A percentile compares a stretch with the other conserved stretches of the same genome.
Evolutionary conservation across 2,888 invertebrate genomes (phyloP).

Genomic region (Leucania comma): DNA sequence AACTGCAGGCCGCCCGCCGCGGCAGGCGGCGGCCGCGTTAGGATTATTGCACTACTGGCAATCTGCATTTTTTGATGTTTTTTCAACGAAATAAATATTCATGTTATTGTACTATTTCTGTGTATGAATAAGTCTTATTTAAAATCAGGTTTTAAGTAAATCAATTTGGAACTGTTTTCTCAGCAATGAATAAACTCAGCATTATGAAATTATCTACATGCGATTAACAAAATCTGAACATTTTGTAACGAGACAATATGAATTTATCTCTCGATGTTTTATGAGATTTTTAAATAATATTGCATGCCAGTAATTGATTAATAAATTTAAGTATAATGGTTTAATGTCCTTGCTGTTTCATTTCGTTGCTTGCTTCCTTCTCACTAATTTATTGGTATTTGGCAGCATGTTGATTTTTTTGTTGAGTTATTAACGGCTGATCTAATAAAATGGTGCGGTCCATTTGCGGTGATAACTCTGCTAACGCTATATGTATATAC

Average conservation of each 20-base stretch:
- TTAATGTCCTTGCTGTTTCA: slow-evolving; percentile 82
- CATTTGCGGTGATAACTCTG: slow-evolving; percentile 6
- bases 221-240: slow-evolving; percentile 81
- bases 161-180: slow-evolving; percentile 90
- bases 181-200: slow-evolving; percentile 82
- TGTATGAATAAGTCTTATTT: slow-evolving; percentile 86
- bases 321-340: slow-evolving; percentile 90
- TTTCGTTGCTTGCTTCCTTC: slow-evolving; percentile 70
- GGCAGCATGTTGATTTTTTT: slow-evolving; percentile 8
- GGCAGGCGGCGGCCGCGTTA: slow-evolving; percentile 65
- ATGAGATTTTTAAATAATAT: slow-evolving; percentile 86
- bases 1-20: slow-evolving; percentile 69
- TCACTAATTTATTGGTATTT: slow-evolving; percentile 6
- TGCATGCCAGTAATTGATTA: slow-evolving; percentile 87
- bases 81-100: slow-evolving; percentile 89
- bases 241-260: slow-evolving; percentile 84
- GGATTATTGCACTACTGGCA: slow-evolving; percentile 81
- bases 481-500: slow-evolving; percentile 5
- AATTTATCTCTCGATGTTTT: slow-evolving; percentile 88
- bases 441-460: not conserved
- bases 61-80: slow-evolving; percentile 88
- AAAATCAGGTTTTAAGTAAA: slow-evolving; percentile 89
- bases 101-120: slow-evolving; percentile 86
- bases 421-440: slow-evolving; percentile 5
- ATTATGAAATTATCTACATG: slow-evolving; percentile 86